These are phyloP conservation scores for Eulithis testata DNA, from an alignment of 2,888 invertebrate genomes.

Conservation along the genomic window DNA sequence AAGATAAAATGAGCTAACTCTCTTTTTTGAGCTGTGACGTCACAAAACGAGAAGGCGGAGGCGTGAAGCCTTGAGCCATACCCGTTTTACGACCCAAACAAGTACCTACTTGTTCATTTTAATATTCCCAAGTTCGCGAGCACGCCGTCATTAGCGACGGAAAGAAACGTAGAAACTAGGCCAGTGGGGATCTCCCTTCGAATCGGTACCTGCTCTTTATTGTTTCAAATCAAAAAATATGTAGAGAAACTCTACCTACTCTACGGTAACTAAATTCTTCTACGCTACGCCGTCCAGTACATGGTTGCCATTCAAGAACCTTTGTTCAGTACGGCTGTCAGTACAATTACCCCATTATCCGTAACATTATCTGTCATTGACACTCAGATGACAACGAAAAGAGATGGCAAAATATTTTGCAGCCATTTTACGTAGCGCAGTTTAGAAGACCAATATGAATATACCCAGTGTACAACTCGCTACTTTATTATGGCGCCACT, in stretches of 20 bases:
- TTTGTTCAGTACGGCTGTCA: too few species aligned
- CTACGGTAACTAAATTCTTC: too few species aligned
- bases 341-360: too few species aligned
- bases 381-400: too few species aligned
- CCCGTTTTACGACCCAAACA: conserved; percentile 76
- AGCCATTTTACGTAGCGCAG: too few species aligned
- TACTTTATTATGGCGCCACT: not conserved
- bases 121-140: conserved; percentile 77
- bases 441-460: too few species aligned
- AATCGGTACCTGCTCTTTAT: conserved; percentile 58
- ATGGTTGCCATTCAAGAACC: too few species aligned
- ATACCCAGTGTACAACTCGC: not conserved
- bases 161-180: conserved; percentile 74
- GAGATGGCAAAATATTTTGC: too few species aligned
- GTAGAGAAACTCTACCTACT: too few species aligned
- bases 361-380: too few species aligned
- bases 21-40: conserved; percentile 22
- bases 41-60: conserved; percentile 57
- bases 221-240: not conserved
- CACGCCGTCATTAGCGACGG: conserved; percentile 70
- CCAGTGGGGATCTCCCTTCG: conserved; percentile 67
- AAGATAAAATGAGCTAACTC: conserved; percentile 7
- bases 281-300: too few species aligned
- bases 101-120: conserved; percentile 83
- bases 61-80: conserved; percentile 72